Base-by-base conservation (phyloP, 37 sponge, comb jelly and placozoan species). In the Chondrilla cf. caribensis region DNA sequence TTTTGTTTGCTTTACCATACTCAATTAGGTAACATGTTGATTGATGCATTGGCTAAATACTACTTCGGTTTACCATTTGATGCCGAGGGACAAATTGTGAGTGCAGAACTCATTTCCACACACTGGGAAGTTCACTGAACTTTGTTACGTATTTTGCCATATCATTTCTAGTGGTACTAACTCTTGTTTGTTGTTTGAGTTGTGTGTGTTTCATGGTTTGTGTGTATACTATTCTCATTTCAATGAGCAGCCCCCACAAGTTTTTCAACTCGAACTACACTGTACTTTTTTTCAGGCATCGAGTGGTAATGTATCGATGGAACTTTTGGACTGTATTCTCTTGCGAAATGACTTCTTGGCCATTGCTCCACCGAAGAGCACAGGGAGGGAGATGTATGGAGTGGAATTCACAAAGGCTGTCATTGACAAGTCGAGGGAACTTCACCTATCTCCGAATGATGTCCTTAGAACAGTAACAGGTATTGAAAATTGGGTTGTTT, bases 341-440 rank as follows among this genome's bases (percentile, higher is more conserved):
- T 35, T 78, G 33, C 73, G 83, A 29, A 85, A 91, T 40, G 41
- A 77, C 26, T 90, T 77, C 64, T 28, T 87, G 55, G 41, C 29
- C 2, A 73, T 59, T 19, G 14, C 33, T 3, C 88, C 88, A 78
- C 92, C 92, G 32, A 91, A 91, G 47, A 83, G 84, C 7, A 87
- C 88, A 18, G 92, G 92, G 18, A 87, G 88, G 72, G 92, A 91
- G 60, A 24, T 65, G 18, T 90, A 84, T 83, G 79, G 73, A 44
- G 43, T 59, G 18, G 42, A 73, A 5, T 90, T 79, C 72, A 18
- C 80, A 0, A 60, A 80, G 26, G 26, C 21, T 15, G 28, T 86
- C 17, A n/a, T 79, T 40, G 55, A 19, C 24, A 62, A 29, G 36
- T 15, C 71, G 0, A 75, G 44, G 43, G 43, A 79, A 47, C 58